Conservation (phyloP, 2,797 vertebrate genomes). For the Neosilurus mollespiculum region DNA sequence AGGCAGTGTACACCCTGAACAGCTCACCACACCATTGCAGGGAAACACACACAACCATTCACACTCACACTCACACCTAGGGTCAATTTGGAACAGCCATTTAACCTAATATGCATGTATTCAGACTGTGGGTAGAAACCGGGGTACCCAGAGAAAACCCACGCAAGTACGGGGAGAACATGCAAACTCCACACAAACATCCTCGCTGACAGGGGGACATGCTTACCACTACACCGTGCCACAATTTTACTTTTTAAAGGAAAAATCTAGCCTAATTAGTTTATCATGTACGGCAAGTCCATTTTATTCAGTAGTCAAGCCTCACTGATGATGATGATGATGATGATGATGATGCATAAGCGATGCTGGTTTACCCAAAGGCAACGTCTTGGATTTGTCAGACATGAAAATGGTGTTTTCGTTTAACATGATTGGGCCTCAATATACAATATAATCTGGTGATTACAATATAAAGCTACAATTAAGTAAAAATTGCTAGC, state of each 20-base stretch:
- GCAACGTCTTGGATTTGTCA: background rate
- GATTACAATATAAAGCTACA: background rate
- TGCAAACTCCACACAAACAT: too few relatives aligned
- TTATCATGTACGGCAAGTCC: background rate
- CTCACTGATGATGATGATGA: background rate
- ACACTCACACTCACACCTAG: too few relatives aligned
- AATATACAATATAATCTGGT: background rate
- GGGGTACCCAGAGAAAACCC: too few relatives aligned
- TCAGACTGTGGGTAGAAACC: too few relatives aligned
- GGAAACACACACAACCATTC: too few relatives aligned
- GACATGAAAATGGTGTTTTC: background rate
- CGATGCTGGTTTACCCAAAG: background rate
- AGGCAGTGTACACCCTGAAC: conserved; percentile 3
- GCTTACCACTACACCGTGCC: too few relatives aligned
- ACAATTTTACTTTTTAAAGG: background rate
- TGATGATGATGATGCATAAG: background rate
- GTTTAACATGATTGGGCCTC: background rate
- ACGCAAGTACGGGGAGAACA: too few relatives aligned
- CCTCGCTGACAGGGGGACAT: too few relatives aligned
- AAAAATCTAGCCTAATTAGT: background rate
- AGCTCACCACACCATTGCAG: too few relatives aligned
- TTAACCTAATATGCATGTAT: too few relatives aligned
- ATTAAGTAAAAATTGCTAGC: too few relatives aligned
- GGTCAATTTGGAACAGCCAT: too few relatives aligned
- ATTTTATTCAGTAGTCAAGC: background rate